Evolutionary conservation across 2,888 invertebrate species (phyloP).

Genomic region (Microplitis deprimator): DNA sequence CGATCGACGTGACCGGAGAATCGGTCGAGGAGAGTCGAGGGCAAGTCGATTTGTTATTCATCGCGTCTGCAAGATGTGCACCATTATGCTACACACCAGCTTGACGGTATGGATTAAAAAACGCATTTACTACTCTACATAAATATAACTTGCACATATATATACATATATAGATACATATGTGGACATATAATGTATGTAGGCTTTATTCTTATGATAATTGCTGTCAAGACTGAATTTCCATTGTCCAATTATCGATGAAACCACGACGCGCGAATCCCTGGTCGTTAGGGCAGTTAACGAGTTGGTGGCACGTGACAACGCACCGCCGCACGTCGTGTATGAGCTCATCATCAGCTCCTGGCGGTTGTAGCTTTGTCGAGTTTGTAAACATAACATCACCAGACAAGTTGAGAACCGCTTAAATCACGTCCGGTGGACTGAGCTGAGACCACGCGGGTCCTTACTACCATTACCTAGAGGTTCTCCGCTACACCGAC

Average conservation of each 20-base stretch:
- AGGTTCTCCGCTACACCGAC: slow-evolving; percentile 41
- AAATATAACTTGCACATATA: not conserved
- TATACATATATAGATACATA: not conserved
- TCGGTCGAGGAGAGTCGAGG: slow-evolving; percentile 6
- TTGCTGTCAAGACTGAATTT: slow-evolving; percentile 51
- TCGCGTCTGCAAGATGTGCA: slow-evolving; percentile 41
- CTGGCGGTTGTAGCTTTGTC: slow-evolving; percentile 40
- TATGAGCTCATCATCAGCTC: slow-evolving; percentile 45
- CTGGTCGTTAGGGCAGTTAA: slow-evolving; percentile 67
- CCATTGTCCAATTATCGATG: slow-evolving; percentile 62
- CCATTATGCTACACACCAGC: slow-evolving; percentile 39
- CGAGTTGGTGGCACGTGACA: slow-evolving; percentile 67
- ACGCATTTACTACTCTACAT: slow-evolving; percentile 8
- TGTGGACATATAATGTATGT: not conserved
- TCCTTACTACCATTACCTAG: slow-evolving; percentile 45
- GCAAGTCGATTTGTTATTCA: slow-evolving; percentile 49
- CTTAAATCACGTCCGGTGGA: slow-evolving; percentile 53
- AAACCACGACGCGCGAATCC: slow-evolving; percentile 64
- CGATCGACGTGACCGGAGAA: slow-evolving; percentile 51
- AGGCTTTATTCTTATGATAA: slow-evolving; percentile 40
- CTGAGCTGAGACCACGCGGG: slow-evolving; percentile 58
- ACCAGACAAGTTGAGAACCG: slow-evolving; percentile 56
- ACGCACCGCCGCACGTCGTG: slow-evolving; percentile 48
- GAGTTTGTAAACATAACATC: slow-evolving; percentile 41
- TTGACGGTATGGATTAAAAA: slow-evolving; percentile 23